phyloP scores from a whole-genome alignment of 1,140 invertebrate genomes.

The Ips typographus region DNA sequence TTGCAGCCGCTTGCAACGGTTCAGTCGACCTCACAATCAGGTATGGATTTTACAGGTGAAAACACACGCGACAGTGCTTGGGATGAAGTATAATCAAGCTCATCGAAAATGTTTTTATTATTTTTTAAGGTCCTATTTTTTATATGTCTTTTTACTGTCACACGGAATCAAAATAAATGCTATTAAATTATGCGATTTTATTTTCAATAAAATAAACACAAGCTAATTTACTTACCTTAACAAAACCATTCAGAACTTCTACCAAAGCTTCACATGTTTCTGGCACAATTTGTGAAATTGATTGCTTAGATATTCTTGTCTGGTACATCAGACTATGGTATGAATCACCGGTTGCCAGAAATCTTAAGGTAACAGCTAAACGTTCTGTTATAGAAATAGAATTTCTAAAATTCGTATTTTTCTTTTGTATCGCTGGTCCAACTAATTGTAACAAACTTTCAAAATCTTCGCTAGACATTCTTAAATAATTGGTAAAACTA shows the following conservation, averaged over 20 bases:
- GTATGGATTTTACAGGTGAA: no score
- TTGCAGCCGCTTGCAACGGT: no score
- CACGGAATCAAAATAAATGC: neutral
- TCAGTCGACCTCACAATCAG: no score
- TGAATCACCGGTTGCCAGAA: conserved; percentile 7
- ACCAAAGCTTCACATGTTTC: neutral
- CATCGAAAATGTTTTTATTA: neutral
- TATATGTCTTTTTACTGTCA: neutral
- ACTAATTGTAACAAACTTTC: no score
- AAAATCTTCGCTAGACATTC: no score
- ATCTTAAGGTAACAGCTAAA: conserved; percentile 14
- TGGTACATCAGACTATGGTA: conserved; percentile 3
- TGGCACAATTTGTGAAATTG: conserved; percentile 1
- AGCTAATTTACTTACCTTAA: neutral
- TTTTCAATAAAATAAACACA: neutral
- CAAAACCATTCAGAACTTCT: neutral
- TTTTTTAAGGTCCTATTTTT: neutral
- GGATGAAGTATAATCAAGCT: neutral
- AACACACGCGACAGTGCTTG: no score
- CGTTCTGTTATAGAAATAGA: conserved; percentile 30
- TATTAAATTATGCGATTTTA: no score
- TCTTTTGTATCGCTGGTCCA: no score
- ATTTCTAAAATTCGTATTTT: no score
- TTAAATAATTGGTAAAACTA: no score
- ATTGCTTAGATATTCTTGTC: conserved; percentile 6